Base-by-base conservation (phyloP, 2,113 vertebrate species). In the Channa maculata region DNA sequence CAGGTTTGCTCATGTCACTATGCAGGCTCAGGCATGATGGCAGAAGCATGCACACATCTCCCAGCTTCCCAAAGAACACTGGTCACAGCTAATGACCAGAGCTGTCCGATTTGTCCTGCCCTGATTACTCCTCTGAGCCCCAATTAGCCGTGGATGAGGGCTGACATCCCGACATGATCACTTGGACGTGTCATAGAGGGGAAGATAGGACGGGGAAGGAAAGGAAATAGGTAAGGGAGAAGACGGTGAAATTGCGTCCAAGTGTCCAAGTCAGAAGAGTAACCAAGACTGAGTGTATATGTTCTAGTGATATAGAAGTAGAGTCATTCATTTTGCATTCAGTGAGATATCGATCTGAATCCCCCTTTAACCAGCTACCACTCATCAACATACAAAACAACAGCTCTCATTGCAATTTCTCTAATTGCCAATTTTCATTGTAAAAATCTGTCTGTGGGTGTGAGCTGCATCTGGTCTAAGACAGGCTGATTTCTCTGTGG, bases 121-220 rank as follows among this genome's bases (percentile, higher is more conserved):
- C 95, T 98, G 96, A 98, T 98, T 98, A 95, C 95, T 97, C 96
- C 97, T 97, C 95, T 96, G 95, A 95, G 93, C 93, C 87, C 78
- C 96, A 97, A 98, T 98, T 97, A 98, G 95, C 93, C 82, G 86
- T 88, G 94, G 95, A 95, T 92, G 94, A 96, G 95, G 75, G 85
- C 50, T 96, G 96, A 96, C 95, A 96, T 96, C 95, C 96, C 93
- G 93, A 95, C 95, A 93, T 93, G 92, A 92, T 96, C 94, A 89
- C 96, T 95, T 86, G 89, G 91, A 92, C 83, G 78, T 88, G 91
- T 88, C 91, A 90, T 89, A 86, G 85, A 86, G 59, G 82, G 74
- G 81, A 84, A 86, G 89, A 85, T 85, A 69, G 79, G 79, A 69
- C 41, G 38, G 45, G 38, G 75, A 68, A 53, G 65, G 78, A 53